Conservation (phyloP, 2,797 vertebrate species). For the Silurus lanzhouensis region DNA sequence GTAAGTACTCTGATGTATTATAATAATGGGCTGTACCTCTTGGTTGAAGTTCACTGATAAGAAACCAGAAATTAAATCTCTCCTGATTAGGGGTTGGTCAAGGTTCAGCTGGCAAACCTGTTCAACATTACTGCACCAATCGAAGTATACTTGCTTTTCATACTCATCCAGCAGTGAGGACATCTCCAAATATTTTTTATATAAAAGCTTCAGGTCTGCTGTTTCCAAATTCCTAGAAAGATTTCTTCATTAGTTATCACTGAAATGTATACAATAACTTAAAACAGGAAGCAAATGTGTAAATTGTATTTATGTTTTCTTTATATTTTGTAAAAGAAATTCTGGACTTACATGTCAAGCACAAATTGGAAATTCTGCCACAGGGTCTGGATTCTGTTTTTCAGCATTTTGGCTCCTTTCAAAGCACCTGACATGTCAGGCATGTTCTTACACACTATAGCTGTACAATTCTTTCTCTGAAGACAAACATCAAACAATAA, state of each 20-base stretch:
- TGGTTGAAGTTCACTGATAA: constrained; percentile 82
- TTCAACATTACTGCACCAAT: constrained; percentile 76
- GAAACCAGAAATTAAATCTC: constrained; percentile 69
- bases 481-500: constrained; percentile 40
- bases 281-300: neutral
- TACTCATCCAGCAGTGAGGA: constrained; percentile 73
- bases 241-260: neutral
- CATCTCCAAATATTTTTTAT: constrained; percentile 76
- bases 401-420: constrained; percentile 78
- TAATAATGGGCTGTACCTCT: constrained; percentile 66
- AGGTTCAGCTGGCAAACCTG: constrained; percentile 78
- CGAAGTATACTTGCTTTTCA: constrained; percentile 71
- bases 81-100: constrained; percentile 76
- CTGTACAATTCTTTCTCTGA: constrained; percentile 63
- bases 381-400: constrained; percentile 71
- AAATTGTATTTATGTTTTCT: neutral
- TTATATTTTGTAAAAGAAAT: neutral
- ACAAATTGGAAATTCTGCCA: constrained; percentile 76
- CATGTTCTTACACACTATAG: constrained; percentile 76
- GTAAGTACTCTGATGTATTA: neutral
- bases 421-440: constrained; percentile 75
- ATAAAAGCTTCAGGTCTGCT: constrained; percentile 66
- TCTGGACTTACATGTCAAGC: constrained; percentile 65
- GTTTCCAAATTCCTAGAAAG: constrained; percentile 62
- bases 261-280: neutral